Conservation (phyloP, 2,888 invertebrate species). For the Meiosimyza decipiens region DNA sequence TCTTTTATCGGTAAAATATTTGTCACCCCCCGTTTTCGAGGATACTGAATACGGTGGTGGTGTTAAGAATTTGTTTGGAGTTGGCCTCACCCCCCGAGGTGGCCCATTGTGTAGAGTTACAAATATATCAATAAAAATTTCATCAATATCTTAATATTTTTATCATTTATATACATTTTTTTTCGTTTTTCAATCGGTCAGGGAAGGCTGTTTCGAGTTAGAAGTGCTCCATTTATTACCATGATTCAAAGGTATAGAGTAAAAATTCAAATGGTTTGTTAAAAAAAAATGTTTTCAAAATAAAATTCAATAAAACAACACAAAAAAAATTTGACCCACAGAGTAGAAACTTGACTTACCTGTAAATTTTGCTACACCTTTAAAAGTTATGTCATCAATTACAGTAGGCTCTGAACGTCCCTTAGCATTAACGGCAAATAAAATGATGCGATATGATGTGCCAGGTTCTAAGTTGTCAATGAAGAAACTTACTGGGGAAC, state of each 20-base stretch:
- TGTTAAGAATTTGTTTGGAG: no score
- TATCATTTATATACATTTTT: no score
- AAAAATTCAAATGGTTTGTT: not conserved
- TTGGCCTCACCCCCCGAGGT: no score
- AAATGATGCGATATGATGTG: conserved; percentile 81
- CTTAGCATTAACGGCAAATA: conserved; percentile 89
- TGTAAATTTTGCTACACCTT: conserved; percentile 87
- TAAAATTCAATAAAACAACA: not conserved
- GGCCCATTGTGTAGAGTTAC: no score
- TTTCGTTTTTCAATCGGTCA: no score
- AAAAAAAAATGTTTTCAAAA: not conserved
- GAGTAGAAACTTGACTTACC: conserved; percentile 70
- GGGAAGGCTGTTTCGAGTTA: no score
- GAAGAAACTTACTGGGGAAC: conserved; percentile 63
- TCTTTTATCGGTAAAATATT: no score
- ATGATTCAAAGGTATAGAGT: not conserved
- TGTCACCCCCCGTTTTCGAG: no score
- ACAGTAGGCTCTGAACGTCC: conserved; percentile 86
- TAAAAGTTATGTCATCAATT: conserved; percentile 85
- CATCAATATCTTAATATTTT: no score
- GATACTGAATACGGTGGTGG: no score
- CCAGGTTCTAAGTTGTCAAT: conserved; percentile 75
- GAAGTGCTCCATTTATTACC: no score
- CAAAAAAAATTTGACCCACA: not conserved
- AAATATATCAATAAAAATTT: no score